These are phyloP conservation scores for Galeopsomyia nigrocyanea DNA, from an alignment of 2,888 invertebrate genomes.

Conservation along the genomic window DNA sequence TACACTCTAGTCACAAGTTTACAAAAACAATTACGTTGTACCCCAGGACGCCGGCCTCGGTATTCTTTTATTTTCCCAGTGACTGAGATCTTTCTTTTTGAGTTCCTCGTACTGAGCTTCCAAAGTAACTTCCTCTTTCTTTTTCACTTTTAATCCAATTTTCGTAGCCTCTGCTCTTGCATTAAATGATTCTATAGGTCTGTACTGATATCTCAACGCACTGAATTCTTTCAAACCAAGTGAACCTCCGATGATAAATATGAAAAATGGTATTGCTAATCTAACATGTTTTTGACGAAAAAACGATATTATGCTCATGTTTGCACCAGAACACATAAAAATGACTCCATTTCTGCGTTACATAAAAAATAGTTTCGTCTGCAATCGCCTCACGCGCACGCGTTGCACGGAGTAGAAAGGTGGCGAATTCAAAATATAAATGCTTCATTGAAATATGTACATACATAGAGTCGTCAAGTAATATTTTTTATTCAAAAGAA, in stretches of 20 bases:
- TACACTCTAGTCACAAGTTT: too few species aligned
- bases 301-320: too few species aligned
- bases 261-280: conserved; percentile 21
- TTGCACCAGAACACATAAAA: too few species aligned
- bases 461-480: too few species aligned
- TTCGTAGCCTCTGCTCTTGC: conserved; percentile 77
- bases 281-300: not conserved
- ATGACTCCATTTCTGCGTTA: too few species aligned
- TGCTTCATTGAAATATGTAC: too few species aligned
- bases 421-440: too few species aligned
- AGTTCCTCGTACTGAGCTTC: conserved; percentile 83
- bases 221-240: conserved; percentile 9
- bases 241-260: conserved; percentile 28
- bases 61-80: conserved; percentile 89
- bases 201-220: conserved; percentile 23
- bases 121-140: conserved; percentile 77
- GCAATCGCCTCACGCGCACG: too few species aligned
- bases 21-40: too few species aligned
- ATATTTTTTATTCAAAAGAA: too few species aligned
- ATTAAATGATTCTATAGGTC: not conserved
- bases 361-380: too few species aligned
- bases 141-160: conserved; percentile 77
- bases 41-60: conserved; percentile 76
- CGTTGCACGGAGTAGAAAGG: too few species aligned
- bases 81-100: conserved; percentile 79